These are phyloP conservation scores for Caenorhabditis becei DNA, from an alignment of 2,888 invertebrate species.

Conservation along the genomic window DNA sequence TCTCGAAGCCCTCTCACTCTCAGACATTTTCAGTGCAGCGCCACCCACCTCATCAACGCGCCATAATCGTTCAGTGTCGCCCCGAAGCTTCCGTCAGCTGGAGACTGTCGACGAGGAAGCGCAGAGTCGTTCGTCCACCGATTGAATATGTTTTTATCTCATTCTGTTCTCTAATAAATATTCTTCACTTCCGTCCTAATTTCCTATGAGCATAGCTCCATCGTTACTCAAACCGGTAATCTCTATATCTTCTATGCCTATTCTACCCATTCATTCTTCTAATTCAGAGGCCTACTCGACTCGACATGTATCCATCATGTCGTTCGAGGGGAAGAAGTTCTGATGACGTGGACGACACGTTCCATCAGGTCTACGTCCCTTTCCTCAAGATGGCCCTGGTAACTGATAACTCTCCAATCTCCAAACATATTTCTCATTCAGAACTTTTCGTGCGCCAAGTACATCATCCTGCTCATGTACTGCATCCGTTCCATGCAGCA, in stretches of 20 bases:
- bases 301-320: not conserved
- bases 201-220: not conserved
- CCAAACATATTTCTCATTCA: slow-evolving; percentile 3
- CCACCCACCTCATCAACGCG: slow-evolving; percentile 3
- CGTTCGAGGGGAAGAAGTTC: slow-evolving; percentile 14
- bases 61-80: slow-evolving; percentile 32
- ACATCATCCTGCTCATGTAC: slow-evolving; percentile 38
- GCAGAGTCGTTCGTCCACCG: slow-evolving; percentile 47
- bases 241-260: not conserved
- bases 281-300: not conserved
- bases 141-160: slow-evolving; percentile 25
- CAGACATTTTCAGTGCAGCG: slow-evolving; percentile 12
- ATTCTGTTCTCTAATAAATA: slow-evolving; percentile 39
- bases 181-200: not conserved
- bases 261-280: not conserved
- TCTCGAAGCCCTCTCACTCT: not conserved
- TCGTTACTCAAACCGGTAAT: slow-evolving; percentile 24
- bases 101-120: slow-evolving; percentile 62
- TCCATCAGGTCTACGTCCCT: slow-evolving; percentile 40
- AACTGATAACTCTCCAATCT: not conserved
- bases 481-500: slow-evolving; percentile 57
- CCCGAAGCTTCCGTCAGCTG: slow-evolving; percentile 39
- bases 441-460: slow-evolving; percentile 44
- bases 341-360: slow-evolving; percentile 19
- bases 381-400: slow-evolving; percentile 36